Conservation (phyloP, 2,113 vertebrate species). For the Candoia aspera region DNA sequence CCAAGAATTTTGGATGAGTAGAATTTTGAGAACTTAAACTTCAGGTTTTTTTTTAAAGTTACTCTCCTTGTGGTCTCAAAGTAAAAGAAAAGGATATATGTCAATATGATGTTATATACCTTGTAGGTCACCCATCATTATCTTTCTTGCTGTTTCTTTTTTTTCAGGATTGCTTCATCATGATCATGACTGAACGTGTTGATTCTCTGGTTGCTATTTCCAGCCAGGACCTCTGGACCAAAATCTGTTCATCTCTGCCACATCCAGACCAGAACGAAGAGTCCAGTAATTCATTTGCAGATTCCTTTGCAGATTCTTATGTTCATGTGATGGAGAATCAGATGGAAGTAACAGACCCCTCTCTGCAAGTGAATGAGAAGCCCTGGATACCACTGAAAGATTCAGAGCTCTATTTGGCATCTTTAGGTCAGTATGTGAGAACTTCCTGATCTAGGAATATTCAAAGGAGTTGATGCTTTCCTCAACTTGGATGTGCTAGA, state of each 20-base stretch:
- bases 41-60: not conserved
- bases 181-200: conserved; percentile 85
- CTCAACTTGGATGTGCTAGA: not conserved
- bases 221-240: conserved; percentile 88
- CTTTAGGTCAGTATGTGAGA: conserved; percentile 80
- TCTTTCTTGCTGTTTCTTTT: fast-evolving
- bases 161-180: conserved; percentile 56
- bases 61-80: not conserved
- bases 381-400: conserved; percentile 92
- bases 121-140: not conserved
- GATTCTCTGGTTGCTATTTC: conserved; percentile 73
- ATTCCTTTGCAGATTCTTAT: conserved; percentile 79
- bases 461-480: not conserved
- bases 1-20: not conserved
- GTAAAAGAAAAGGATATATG: not conserved
- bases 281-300: conserved; percentile 77
- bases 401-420: conserved; percentile 90
- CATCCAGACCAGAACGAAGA: conserved; percentile 54
- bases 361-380: conserved; percentile 45
- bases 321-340: conserved; percentile 3
- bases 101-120: not conserved
- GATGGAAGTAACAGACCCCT: not conserved
- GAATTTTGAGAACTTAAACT: not conserved
- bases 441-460: not conserved
- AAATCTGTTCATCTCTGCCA: conserved; percentile 87